Base-by-base conservation (phyloP, 2,888 invertebrate genomes). In the Anoncus sp. region DNA sequence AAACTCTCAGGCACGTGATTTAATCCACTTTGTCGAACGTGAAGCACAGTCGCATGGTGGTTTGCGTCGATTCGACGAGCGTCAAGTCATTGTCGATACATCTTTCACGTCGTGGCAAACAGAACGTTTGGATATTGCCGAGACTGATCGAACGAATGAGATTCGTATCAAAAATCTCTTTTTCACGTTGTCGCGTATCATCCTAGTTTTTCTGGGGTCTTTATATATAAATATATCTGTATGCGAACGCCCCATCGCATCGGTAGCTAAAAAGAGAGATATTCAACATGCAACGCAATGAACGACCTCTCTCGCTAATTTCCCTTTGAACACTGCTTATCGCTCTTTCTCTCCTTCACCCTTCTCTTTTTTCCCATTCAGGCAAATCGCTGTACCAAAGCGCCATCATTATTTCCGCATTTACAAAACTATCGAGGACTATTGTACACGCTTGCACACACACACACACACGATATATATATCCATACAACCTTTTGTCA, bases 11-110 rank as follows among this genome's bases (percentile, higher is more conserved):
- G 22, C 72, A 47, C 62, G 72, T 55, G 63, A 62, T 63, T 72
- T 63, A 72, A 72, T 72, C 55, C 72, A 72, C 72, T 63, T 72
- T 72, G 70, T 27, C 31, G 22, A 7, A 3, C 18, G 16, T 22
- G 59, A 31, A 57, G 16, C 49, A 20, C 18, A 16, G 31, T 35
- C 69, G 16, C 57, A 35, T 5, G 57, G 57, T 65, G 40, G n/a
- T 20, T 12, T 3, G 9, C 2, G 6, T 20, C n/a, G n/a, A n/a
- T n/a, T n/a, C n/a, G n/a, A n/a, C n/a, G 16, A 27, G 24, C 55
- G 24, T n/a, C n/a, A n/a, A 72, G 72, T 72, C 72, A 72, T 55
- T 53, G 22, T 24, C 55, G 63, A 72, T 63, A 55, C 72, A 72
- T 72, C 63, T 72, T 55, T 72, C 72, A 63, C 31, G 45, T 55